Evolutionary conservation across 2,113 vertebrate species (phyloP), one percentile per base, ranked within the genome.

Genomic region (Mus pahari): DNA sequence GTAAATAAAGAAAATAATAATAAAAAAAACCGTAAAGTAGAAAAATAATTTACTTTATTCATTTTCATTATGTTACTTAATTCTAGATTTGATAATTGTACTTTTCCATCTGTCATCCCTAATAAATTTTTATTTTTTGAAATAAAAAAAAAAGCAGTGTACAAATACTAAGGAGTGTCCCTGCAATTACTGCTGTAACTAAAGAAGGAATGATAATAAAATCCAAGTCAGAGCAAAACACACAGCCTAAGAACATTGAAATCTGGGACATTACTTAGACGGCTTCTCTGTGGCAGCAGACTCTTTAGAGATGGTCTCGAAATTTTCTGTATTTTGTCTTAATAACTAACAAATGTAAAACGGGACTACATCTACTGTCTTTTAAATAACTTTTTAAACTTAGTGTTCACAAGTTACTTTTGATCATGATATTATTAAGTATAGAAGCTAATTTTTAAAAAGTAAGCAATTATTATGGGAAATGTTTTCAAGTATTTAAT

Each of bases 281-380:
- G 82, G n/a, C 33, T 91, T 79, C 62, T 75, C 7, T 28, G 14
- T 95, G 62, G 28, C 84, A 28, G 4, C 78, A 73, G 17, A 81
- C 7, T 50, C 4, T 87, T 36, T 68, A 48, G 45, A 82, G 20
- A 91, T 82, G 14, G 77, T 12, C 66, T 83, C 82, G 14, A 94
- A 94, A 79, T 73, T 96, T 97, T 48, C 62, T 71, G 13, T 87
- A 6, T 92, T 96, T 91, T 87, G 36, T 71, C 94, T 90, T 50
- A 92, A 92, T 93, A 50, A 22, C 28, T 90, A 68, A 45, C 90
- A 83, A 86, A 33, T 91, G 75, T 93, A 84, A 87, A 17, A 17
- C 33, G 77, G 73, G 9, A 11, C 33, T 77, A 81, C 93, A 92
- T 74, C 50, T 66, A 48, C 11, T 91, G 1, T 89, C 94, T 86